These are phyloP conservation scores for Sylvietta virens DNA, from an alignment of 2,113 vertebrate species.

Conservation along the genomic window DNA sequence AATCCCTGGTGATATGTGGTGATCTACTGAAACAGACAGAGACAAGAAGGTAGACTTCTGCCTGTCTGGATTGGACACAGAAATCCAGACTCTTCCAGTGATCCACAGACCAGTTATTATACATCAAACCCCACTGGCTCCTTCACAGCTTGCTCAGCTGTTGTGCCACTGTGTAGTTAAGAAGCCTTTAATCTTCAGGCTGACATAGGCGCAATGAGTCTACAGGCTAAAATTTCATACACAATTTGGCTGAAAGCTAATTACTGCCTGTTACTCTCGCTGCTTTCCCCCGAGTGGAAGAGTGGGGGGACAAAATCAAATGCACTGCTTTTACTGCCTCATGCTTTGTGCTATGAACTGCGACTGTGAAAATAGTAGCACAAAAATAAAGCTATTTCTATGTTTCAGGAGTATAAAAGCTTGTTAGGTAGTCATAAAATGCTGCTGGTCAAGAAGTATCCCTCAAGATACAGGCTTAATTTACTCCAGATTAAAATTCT, in stretches of 20 bases:
- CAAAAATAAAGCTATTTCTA: neutral
- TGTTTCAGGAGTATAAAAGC: neutral
- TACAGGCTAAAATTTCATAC: constrained; percentile 3
- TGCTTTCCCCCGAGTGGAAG: neutral
- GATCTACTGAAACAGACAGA: neutral
- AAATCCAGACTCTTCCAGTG: neutral
- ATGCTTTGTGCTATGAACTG: neutral
- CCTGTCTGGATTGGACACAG: neutral
- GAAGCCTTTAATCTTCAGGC: constrained; percentile 36
- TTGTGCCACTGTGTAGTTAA: neutral
- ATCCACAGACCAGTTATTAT: neutral
- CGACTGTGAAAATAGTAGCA: neutral
- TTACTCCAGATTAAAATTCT: neutral
- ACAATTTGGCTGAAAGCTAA: constrained; percentile 22
- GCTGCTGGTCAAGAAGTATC: neutral
- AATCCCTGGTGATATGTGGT: neutral
- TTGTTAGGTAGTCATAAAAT: neutral
- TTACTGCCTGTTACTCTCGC: neutral
- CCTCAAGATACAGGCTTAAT: neutral
- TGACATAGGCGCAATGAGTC: neutral
- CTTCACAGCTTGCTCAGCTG: constrained; percentile 10
- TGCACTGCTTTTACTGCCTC: neutral
- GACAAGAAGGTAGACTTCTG: neutral
- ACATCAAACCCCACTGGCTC: neutral
- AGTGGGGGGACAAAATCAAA: neutral